Conservation (phyloP, 1,140 invertebrate genomes). For the Pseudomyrmex dendroicus region DNA sequence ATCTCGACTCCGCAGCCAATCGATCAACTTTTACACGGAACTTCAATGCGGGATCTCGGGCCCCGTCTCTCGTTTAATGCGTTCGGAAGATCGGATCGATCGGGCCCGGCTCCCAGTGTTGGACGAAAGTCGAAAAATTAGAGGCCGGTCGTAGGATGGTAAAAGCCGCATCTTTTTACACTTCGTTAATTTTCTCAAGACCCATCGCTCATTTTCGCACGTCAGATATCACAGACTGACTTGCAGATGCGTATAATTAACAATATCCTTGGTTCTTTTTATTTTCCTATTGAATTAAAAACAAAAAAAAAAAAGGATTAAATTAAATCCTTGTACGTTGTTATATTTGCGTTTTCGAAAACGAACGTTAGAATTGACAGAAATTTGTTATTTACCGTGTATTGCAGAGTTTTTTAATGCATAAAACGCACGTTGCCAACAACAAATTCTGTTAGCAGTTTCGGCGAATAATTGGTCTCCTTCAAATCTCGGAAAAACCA, state of each 20-base stretch:
- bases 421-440: slow-evolving; percentile 39
- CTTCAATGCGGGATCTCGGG: not conserved
- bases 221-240: not conserved
- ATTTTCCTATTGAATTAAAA: too few species aligned
- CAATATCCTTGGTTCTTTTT: not conserved
- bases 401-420: slow-evolving; percentile 11
- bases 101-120: slow-evolving; percentile 45
- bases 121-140: slow-evolving; percentile 25
- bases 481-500: slow-evolving; percentile 66
- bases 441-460: slow-evolving; percentile 57
- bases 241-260: not conserved
- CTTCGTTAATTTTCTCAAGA: slow-evolving; percentile 24
- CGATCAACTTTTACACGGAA: slow-evolving; percentile 55
- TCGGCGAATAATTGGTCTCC: slow-evolving; percentile 49
- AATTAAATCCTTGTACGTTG: not conserved
- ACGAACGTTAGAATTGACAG: not conserved
- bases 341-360: not conserved
- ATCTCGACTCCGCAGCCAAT: slow-evolving; percentile 15
- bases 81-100: slow-evolving; percentile 49
- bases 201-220: not conserved
- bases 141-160: not conserved
- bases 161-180: slow-evolving; percentile 5
- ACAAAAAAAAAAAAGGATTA: not conserved
- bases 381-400: too few species aligned
- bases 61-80: slow-evolving; percentile 31